These are phyloP conservation scores for Xiphophorus hellerii DNA, from an alignment of 2,113 vertebrate species.

Conservation along the genomic window DNA sequence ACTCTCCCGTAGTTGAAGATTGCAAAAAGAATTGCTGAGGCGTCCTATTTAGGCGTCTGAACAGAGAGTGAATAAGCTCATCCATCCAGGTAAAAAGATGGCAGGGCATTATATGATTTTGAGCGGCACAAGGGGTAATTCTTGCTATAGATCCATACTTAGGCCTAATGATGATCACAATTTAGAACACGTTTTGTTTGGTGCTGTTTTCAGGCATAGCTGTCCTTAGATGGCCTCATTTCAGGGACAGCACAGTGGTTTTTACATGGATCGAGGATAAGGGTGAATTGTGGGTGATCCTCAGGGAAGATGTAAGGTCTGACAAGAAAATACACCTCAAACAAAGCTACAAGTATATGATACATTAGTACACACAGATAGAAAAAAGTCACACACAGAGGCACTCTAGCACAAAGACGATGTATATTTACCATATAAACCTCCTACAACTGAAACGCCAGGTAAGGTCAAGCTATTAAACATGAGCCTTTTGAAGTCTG, in stretches of 20 bases:
- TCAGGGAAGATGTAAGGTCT: constrained; percentile 1
- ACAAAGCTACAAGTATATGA: background rate
- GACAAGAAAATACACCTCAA: background rate
- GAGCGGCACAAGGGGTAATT: constrained; percentile 67
- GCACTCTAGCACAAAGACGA: background rate
- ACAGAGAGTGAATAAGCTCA: constrained; percentile 63
- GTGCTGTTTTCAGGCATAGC: constrained; percentile 63
- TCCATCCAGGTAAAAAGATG: constrained; percentile 69
- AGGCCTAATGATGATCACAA: constrained; percentile 70
- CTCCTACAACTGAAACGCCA: constrained; percentile 15
- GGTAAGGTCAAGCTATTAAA: constrained; percentile 18
- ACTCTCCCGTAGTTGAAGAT: constrained; percentile 43
- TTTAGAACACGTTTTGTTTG: constrained; percentile 65
- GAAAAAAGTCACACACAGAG: background rate
- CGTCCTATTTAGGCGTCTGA: constrained; percentile 69
- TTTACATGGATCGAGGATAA: constrained; percentile 42
- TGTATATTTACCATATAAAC: background rate
- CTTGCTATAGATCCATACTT: constrained; percentile 68
- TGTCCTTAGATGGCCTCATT: constrained; percentile 58
- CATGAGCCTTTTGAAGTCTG: constrained; percentile 29
- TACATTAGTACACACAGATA: constrained; percentile 1
- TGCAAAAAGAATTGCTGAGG: constrained; percentile 70
- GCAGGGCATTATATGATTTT: constrained; percentile 69
- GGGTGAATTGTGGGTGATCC: constrained; percentile 26
- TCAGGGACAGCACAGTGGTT: constrained; percentile 63